A percentile compares a stretch with the other conserved stretches of the same genome.
These are phyloP conservation scores for Acanthacorydalis orientalis DNA, from an alignment of 2,888 invertebrate genomes.

Conservation along the genomic window DNA sequence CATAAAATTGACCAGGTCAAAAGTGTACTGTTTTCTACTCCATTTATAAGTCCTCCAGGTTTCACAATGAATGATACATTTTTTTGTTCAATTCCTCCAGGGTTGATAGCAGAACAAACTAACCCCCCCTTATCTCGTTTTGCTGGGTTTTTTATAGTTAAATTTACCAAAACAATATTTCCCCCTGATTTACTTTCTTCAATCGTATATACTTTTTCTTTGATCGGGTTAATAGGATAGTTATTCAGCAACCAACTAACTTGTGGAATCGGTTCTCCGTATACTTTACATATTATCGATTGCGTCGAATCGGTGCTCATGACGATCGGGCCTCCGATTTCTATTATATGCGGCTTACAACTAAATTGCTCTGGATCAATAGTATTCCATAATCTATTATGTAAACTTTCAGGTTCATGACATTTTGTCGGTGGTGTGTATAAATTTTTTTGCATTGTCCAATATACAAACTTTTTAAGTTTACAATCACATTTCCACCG, in stretches of 20 bases:
- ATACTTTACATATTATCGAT: constrained; percentile 56
- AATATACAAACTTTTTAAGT: constrained; percentile 60
- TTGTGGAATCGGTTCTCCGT: constrained; percentile 59
- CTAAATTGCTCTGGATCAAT: constrained; percentile 58
- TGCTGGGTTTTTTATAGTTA: constrained; percentile 31
- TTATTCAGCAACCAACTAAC: constrained; percentile 58
- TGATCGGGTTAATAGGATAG: constrained; percentile 30
- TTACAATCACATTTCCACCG: constrained; percentile 83
- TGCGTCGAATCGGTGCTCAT: constrained; percentile 41
- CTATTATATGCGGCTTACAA: constrained; percentile 59
- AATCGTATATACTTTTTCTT: constrained; percentile 31
- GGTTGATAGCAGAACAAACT: constrained; percentile 65
- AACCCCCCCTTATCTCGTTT: constrained; percentile 32
- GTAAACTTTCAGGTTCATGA: constrained; percentile 47
- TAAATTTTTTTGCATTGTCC: constrained; percentile 53
- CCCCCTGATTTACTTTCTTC: constrained; percentile 26
- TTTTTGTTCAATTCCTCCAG: constrained; percentile 61
- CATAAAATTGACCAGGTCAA: constrained; percentile 26
- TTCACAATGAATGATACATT: constrained; percentile 44
- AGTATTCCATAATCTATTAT: constrained; percentile 57
- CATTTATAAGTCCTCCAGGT: constrained; percentile 11
- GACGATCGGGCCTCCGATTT: constrained; percentile 36
- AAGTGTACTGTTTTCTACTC: constrained; percentile 16
- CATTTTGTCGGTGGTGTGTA: constrained; percentile 62
- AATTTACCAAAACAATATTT: constrained; percentile 40